phyloP scores from a whole-genome alignment of 1,140 invertebrate genomes.

The Rhynchophorus ferrugineus region DNA sequence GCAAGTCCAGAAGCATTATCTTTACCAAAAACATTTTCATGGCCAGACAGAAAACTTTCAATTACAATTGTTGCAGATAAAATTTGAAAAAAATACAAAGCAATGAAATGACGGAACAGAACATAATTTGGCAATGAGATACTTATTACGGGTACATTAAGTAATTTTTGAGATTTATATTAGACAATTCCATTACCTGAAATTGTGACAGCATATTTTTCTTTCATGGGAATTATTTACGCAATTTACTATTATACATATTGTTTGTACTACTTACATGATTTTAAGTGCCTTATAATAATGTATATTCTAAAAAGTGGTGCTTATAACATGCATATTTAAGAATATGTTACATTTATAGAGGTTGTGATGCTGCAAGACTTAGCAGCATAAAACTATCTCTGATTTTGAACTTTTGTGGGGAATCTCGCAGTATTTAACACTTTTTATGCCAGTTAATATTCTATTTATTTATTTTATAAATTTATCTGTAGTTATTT shows the following conservation, averaged over 20 bases:
- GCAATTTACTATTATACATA: background rate
- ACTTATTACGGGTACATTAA: background rate
- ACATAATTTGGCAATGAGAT: too few relatives aligned
- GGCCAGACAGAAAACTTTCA: slow-evolving; percentile 37
- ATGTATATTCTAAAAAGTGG: background rate
- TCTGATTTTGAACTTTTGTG: too few relatives aligned
- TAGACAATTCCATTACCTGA: background rate
- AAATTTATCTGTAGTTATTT: too few relatives aligned
- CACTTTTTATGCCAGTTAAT: too few relatives aligned
- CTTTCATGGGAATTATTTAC: background rate
- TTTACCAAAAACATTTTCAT: slow-evolving; percentile 40
- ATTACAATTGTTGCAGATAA: slow-evolving; percentile 41
- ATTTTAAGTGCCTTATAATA: background rate
- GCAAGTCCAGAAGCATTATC: slow-evolving; percentile 36
- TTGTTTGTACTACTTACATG: background rate
- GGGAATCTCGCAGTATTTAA: too few relatives aligned
- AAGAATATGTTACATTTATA: too few relatives aligned
- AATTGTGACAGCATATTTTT: background rate
- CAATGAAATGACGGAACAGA: background rate
- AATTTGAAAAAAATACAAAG: slow-evolving; percentile 2
- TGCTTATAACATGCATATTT: too few relatives aligned
- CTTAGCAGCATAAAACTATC: too few relatives aligned
- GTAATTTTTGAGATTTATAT: too few relatives aligned
- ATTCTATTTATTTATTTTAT: too few relatives aligned
- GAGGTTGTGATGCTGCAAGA: too few relatives aligned